A percentile compares a stretch with the other conserved stretches of the same genome.
Conservation (phyloP, 2,113 vertebrate species). For the Brachypteracias leptosomus region DNA sequence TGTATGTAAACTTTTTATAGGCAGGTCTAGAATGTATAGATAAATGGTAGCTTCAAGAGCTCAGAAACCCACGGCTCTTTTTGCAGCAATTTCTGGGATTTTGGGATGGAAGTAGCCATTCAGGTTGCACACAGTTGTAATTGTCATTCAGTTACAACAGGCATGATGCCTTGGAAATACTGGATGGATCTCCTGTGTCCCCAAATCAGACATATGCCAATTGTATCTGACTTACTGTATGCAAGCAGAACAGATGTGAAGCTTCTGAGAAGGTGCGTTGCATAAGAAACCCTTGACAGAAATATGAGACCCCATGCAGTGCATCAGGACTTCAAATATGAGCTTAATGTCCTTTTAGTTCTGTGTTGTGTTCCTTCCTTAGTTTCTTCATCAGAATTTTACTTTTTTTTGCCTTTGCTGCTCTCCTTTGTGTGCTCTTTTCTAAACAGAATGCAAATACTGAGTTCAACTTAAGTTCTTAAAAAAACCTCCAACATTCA, state of each 20-base stretch:
- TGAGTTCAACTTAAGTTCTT: background rate
- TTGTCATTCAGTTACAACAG: background rate
- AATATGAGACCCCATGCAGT: background rate
- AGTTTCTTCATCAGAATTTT: background rate
- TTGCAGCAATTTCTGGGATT: background rate
- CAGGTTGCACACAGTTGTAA: background rate
- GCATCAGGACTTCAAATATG: background rate
- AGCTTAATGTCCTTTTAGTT: background rate
- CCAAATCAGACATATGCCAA: background rate
- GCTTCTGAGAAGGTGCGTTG: background rate
- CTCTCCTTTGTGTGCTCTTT: background rate
- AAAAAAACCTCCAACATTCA: background rate
- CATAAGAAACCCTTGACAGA: background rate
- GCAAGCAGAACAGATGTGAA: background rate
- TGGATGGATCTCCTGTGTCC: background rate
- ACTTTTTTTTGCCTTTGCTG: background rate
- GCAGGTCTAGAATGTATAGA: background rate
- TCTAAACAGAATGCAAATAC: background rate
- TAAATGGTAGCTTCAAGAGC: background rate
- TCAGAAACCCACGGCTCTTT: background rate
- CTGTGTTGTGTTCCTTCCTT: background rate
- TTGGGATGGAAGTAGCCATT: background rate
- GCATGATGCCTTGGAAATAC: background rate
- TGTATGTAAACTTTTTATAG: background rate
- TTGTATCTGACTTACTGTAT: background rate